These are phyloP conservation scores for Neomonachus schauinslandi DNA, from an alignment of 2,113 vertebrate genomes.

Conservation along the genomic window DNA sequence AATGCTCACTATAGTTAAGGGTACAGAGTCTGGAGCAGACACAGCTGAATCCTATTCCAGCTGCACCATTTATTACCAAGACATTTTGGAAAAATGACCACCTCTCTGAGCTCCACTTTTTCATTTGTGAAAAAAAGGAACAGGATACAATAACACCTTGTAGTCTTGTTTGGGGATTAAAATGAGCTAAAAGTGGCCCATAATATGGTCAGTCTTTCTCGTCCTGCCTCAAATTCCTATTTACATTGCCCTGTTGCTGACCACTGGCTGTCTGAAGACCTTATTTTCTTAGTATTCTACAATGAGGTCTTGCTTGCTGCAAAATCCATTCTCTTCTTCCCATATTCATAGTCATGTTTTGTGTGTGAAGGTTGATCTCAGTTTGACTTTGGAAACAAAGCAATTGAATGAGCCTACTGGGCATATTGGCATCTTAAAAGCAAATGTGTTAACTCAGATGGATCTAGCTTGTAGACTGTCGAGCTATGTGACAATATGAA, in stretches of 20 bases:
- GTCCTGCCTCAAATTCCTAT: neutral
- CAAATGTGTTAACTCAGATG: neutral
- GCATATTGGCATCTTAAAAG: constrained; percentile 11
- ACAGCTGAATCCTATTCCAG: neutral
- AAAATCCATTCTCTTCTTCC: constrained; percentile 4
- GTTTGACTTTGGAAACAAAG: constrained; percentile 40
- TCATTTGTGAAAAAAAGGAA: neutral
- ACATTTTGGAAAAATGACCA: neutral
- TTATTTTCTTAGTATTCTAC: neutral
- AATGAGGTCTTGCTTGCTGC: neutral
- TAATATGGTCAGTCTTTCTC: neutral
- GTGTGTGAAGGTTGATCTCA: constrained; percentile 10
- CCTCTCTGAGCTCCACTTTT: neutral
- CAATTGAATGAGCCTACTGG: neutral
- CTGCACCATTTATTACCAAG: neutral
- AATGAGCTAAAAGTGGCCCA: neutral
- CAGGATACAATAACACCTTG: neutral
- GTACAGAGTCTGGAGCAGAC: neutral
- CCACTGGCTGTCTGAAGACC: neutral
- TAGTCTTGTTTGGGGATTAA: neutral
- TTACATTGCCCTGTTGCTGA: neutral
- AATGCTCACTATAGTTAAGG: neutral
- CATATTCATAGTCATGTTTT: constrained; percentile 38
- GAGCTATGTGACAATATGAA: neutral
- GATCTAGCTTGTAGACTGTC: neutral